These are phyloP conservation scores for Octopus bimaculoides DNA, from an alignment of 1,140 invertebrate species.

Conservation along the genomic window DNA sequence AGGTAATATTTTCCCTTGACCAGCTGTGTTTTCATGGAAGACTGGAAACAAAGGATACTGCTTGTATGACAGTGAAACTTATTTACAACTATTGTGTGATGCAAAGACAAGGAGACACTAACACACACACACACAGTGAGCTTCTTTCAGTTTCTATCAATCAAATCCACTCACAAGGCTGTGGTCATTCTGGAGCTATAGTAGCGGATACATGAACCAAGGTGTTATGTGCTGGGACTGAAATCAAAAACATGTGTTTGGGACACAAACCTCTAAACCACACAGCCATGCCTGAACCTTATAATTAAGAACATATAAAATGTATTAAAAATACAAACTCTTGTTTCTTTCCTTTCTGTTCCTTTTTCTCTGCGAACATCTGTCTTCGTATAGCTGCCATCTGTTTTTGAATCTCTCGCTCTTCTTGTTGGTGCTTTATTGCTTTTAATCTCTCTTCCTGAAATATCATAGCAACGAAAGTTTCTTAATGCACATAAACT, in stretches of 20 bases:
- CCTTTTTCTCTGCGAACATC: constrained; percentile 46
- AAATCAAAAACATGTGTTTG: too few species aligned
- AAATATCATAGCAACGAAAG: constrained; percentile 10
- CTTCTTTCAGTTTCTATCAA: background rate
- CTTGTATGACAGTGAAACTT: too few species aligned
- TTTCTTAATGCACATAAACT: background rate
- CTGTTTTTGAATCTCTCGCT: constrained; percentile 48
- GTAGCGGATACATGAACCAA: background rate
- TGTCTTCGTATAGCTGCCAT: constrained; percentile 52
- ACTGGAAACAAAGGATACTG: too few species aligned
- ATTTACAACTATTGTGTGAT: too few species aligned
- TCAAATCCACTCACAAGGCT: background rate
- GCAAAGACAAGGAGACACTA: too few species aligned
- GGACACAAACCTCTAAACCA: background rate
- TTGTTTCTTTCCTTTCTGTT: constrained; percentile 37
- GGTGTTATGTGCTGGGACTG: background rate
- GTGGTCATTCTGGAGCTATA: background rate
- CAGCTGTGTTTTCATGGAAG: too few species aligned
- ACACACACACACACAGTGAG: too few species aligned
- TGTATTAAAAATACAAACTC: constrained; percentile 26
- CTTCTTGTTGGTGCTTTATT: constrained; percentile 42
- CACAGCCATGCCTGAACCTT: background rate
- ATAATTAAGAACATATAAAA: background rate
- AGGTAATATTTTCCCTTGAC: too few species aligned
- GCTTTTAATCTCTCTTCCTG: constrained; percentile 49